Conservation (phyloP, 2,113 vertebrate genomes). For the Isichthys henryi region DNA sequence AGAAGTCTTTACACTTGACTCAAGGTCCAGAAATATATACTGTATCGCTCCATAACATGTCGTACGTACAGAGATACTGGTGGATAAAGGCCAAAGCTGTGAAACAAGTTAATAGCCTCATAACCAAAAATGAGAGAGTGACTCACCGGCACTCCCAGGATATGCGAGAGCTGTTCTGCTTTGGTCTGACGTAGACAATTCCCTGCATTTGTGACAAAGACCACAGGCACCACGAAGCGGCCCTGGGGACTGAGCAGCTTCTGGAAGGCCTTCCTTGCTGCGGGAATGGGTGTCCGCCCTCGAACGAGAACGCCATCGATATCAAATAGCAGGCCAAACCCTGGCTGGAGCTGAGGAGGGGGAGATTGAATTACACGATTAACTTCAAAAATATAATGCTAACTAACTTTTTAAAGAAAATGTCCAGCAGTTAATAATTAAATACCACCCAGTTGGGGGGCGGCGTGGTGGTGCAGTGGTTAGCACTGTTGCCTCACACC, state of each 20-base stretch:
- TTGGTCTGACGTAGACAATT: conserved; percentile 74
- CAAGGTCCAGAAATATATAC: not conserved
- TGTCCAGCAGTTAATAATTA: not conserved
- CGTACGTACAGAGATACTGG: not conserved
- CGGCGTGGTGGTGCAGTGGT: too few species aligned
- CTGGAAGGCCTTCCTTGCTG: conserved; percentile 68
- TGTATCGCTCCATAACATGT: not conserved
- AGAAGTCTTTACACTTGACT: not conserved
- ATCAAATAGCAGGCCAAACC: conserved; percentile 74
- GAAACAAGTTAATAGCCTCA: not conserved
- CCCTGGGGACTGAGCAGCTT: conserved; percentile 68
- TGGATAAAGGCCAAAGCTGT: not conserved
- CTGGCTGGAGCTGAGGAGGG: conserved; percentile 45
- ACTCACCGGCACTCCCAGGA: conserved; percentile 75
- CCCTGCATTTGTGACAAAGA: conserved; percentile 88
- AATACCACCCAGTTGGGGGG: too few species aligned
- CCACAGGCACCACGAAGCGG: conserved; percentile 71
- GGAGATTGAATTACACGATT: not conserved
- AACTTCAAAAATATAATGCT: not conserved
- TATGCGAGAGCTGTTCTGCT: conserved; percentile 70
- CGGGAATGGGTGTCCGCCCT: conserved; percentile 69
- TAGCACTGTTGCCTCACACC: too few species aligned
- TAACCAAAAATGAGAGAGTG: not conserved
- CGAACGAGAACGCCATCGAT: conserved; percentile 79
- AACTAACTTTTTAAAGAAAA: not conserved